Evolutionary conservation across 2,888 invertebrate genomes (phyloP).

Genomic region (Eupithecia pulchellata): DNA sequence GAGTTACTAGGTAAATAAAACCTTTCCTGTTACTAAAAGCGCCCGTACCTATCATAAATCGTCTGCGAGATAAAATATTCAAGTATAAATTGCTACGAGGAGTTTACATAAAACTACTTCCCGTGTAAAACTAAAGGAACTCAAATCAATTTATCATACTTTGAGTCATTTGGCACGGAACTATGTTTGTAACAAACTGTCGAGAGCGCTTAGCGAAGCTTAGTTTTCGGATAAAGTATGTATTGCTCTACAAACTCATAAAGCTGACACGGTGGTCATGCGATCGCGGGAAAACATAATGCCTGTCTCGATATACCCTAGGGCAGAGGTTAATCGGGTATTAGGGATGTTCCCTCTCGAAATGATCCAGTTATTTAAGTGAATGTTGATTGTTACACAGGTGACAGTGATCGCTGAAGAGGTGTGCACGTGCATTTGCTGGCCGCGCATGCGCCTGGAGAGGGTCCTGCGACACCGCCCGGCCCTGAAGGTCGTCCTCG

Average conservation of each 20-base stretch:
- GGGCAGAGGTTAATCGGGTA: background rate
- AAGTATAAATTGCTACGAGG: slow-evolving; percentile 20
- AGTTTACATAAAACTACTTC: slow-evolving; percentile 24
- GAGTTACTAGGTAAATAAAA: slow-evolving; percentile 3
- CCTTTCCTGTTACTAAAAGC: slow-evolving; percentile 17
- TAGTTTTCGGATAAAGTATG: slow-evolving; percentile 15
- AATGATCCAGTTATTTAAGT: slow-evolving; percentile 26
- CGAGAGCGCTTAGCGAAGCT: slow-evolving; percentile 16
- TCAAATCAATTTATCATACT: slow-evolving; percentile 30
- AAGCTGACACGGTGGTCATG: slow-evolving; percentile 12
- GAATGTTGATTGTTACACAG: slow-evolving; percentile 64
- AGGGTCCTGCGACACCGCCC: slow-evolving; percentile 90
- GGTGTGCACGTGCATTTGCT: slow-evolving; percentile 90
- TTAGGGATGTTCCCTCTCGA: slow-evolving; percentile 8
- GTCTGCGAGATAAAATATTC: slow-evolving; percentile 16
- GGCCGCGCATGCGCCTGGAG: slow-evolving; percentile 91
- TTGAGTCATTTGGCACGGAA: slow-evolving; percentile 27
- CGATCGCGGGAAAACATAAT: too few relatives aligned
- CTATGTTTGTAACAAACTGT: slow-evolving; percentile 25
- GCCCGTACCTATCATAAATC: slow-evolving; percentile 19
- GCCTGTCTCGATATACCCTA: too few relatives aligned
- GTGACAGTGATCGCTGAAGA: slow-evolving; percentile 92
- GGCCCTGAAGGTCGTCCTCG: slow-evolving; percentile 90
- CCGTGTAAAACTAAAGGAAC: slow-evolving; percentile 26
- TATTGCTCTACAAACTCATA: slow-evolving; percentile 16